Evolutionary conservation across 2,797 vertebrate species (phyloP), one percentile per base, ranked within the genome.

Genomic region (Momotus momota): DNA sequence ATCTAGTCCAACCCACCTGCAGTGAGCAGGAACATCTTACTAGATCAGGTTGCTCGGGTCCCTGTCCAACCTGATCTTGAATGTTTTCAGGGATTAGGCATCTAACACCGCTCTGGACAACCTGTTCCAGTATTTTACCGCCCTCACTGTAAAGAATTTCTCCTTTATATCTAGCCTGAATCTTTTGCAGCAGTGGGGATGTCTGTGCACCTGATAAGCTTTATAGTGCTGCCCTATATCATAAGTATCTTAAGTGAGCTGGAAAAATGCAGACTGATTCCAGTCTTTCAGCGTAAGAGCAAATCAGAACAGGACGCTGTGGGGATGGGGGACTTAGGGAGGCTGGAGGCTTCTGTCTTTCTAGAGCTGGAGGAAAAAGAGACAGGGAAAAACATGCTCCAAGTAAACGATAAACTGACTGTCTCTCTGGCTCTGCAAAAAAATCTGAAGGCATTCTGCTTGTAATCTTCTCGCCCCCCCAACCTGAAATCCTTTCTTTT

Each of bases 261-360:
- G 57, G 31, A 71, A 70, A 81, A 73, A 66, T 61, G 26, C 27
- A 54, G 75, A 31, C 43, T 61, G 27, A 57, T 87, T 83, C 12
- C 29, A 35, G 11, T 51, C 11, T 41, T 86, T 65, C 21, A 61
- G 17, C 20, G 12, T 7, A 51, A 10, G 10, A 72, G 26, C 58
- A 73, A 57, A 81, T 33, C 19, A 16, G n/a, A 61, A 27, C 27
- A 41, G 52, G 43, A 9, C 23, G 55, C 7, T 57, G 38, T 6
- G 8, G 22, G 8, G 2, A 12, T 0, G 4, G 1, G 1, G 12
- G 1, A 2, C 35, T 88, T 69, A 3, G 13, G 51, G 43, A 55
- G 14, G 7, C 43, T 60, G 9, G n/a, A 73, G 46, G 17, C 31
- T 74, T 71, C 60, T 61, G 9, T 70, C 31, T 38, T 67, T 33